Evolutionary conservation across 2,888 invertebrate species (phyloP).

Genomic region (Tipula confusa): DNA sequence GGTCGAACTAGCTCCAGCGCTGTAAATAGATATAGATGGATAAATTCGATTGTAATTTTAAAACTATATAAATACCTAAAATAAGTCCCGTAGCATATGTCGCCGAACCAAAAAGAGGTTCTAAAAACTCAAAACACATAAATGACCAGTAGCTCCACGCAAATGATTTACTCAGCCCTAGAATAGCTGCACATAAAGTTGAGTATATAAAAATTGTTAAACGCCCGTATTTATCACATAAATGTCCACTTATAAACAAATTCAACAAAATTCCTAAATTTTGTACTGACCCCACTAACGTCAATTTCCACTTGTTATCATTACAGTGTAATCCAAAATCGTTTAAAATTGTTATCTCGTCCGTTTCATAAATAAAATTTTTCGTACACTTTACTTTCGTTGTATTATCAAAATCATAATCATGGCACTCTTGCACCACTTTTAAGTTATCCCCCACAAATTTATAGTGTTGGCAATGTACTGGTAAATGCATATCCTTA

Average conservation of each 20-base stretch:
- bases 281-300: not conserved
- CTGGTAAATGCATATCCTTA: not conserved
- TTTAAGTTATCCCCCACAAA: not conserved
- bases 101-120: not conserved
- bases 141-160: not conserved
- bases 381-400: not conserved
- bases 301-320: slow-evolving; percentile 4
- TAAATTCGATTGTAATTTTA: too few species aligned
- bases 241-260: not conserved
- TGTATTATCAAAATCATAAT: not conserved
- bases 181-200: not conserved
- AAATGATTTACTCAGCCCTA: not conserved
- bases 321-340: not conserved
- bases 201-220: not conserved
- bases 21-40: not conserved
- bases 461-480: not conserved
- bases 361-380: not conserved
- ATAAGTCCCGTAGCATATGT: not conserved
- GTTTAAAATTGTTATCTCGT: not conserved
- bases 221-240: not conserved
- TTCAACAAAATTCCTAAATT: not conserved
- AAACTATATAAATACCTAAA: not conserved
- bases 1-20: not conserved
- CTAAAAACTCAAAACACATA: not conserved
- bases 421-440: not conserved